Evolutionary conservation across 2,888 invertebrate species (phyloP).

Genomic region (Alsophila aescularia): DNA sequence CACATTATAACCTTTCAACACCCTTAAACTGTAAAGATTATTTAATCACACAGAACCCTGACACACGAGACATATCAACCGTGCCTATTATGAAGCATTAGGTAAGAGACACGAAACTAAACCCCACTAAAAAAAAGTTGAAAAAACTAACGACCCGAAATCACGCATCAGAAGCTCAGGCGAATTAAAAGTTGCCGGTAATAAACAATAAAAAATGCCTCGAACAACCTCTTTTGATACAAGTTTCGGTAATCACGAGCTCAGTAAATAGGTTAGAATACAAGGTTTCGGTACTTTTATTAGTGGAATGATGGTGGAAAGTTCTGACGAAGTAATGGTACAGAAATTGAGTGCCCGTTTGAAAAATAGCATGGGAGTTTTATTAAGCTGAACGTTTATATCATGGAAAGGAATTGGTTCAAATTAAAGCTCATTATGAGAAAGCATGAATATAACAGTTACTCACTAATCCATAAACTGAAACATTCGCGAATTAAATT

Average conservation of each 20-base stretch:
- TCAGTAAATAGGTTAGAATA: constrained; percentile 42
- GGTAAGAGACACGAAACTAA: constrained; percentile 70
- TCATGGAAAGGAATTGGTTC: background rate
- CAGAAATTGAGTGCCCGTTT: constrained; percentile 33
- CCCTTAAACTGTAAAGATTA: constrained; percentile 44
- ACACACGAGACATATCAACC: constrained; percentile 56
- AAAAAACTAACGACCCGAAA: constrained; percentile 75
- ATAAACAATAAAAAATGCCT: constrained; percentile 79
- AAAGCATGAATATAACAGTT: background rate
- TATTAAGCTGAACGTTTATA: constrained; percentile 16
- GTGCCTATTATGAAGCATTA: constrained; percentile 71
- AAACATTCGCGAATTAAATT: background rate
- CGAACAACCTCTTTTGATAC: constrained; percentile 68
- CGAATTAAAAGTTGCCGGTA: constrained; percentile 82
- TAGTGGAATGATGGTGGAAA: constrained; percentile 31
- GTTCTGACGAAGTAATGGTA: constrained; percentile 32
- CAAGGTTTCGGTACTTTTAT: constrained; percentile 38
- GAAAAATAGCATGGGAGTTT: constrained; percentile 24
- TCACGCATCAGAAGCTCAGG: constrained; percentile 79
- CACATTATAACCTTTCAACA: constrained; percentile 46
- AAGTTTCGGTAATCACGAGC: constrained; percentile 61
- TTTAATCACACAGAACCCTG: constrained; percentile 47
- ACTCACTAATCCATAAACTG: background rate
- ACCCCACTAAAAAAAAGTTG: constrained; percentile 73
- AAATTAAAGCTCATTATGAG: background rate